Base-by-base conservation (phyloP, 30 jellyfish, hydroid and myxozoan genomes). In the Phacellophora camtschatica region DNA sequence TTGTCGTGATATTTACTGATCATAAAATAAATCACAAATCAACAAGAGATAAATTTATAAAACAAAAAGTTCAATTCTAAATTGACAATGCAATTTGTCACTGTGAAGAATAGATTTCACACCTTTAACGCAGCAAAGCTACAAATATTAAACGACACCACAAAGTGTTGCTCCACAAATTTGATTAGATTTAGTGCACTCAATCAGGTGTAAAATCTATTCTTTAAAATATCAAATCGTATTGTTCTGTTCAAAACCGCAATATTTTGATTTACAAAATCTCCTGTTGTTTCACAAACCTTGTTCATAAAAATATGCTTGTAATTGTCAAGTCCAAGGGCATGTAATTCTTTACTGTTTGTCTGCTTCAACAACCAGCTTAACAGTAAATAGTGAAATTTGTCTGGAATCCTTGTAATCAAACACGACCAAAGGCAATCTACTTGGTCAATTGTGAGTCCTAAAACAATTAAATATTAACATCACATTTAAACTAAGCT, bases 351-450 rank as follows among this genome's bases (percentile, higher is more conserved):
- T 67, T 93, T 95, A 61, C 75, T 81, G 94, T 93, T 87, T 1
- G 99, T 84, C 67, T 93, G 99, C 70, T 87, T 93, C 64, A 83
- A 82, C 27, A 93, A 63, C 99, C 99, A 93, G 74, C 84, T 93
- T 62, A 93, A 55, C 27, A 87, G 87, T 0, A 85, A 88, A 46
- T 36, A 81, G 30, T 93, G 99, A 69, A 66, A 93, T 15, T 73
- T 48, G 41, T 86, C 96, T 1, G 96, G 96, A 3, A 93, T 28
- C 22, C 65, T 54, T 0, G 97, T 86, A n/a, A 93, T 85, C 57
- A 93, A 84, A 64, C 97, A 93, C 19, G 75, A 39, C 99, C 99
- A 93, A 70, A 93, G 50, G 63, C 97, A 86, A 39, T 93, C 99
- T 22, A 93, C 85, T 84, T 93, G 99, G 16, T 76, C 63, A 2